Evolutionary conservation across 2,888 invertebrate genomes (phyloP).

Genomic region (Drosophila formosana): DNA sequence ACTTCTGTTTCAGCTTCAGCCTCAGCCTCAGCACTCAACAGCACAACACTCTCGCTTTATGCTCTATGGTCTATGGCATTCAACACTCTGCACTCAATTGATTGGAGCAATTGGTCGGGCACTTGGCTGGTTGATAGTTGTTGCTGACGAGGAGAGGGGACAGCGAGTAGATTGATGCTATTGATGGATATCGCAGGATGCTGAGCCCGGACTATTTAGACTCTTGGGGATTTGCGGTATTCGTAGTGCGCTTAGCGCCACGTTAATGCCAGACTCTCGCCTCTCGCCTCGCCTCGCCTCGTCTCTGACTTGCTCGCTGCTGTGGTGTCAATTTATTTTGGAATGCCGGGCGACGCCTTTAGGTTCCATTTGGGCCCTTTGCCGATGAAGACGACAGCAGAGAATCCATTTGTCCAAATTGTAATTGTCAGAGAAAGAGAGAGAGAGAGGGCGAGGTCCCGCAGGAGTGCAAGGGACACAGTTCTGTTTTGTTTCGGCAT

Average conservation of each 20-base stretch:
- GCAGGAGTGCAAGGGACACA: background rate
- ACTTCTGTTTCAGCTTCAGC: conserved; percentile 1
- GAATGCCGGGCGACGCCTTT: conserved; percentile 23
- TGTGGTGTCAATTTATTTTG: conserved; percentile 61
- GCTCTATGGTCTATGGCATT: conserved; percentile 14
- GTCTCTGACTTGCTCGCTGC: conserved; percentile 10
- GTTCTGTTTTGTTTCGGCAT: conserved; percentile 12
- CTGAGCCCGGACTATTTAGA: conserved; percentile 32
- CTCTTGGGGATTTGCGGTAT: conserved; percentile 55
- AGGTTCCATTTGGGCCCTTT: conserved; percentile 40
- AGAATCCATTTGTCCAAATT: conserved; percentile 66
- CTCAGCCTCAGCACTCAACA: conserved; percentile 34
- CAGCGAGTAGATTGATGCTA: conserved; percentile 50
- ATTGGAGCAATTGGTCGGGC: conserved; percentile 51
- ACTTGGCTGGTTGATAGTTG: conserved; percentile 2
- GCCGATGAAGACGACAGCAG: conserved; percentile 43
- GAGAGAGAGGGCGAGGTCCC: conserved; percentile 10
- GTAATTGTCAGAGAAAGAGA: conserved; percentile 52
- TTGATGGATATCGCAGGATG: conserved; percentile 68
- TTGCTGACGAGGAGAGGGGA: background rate
- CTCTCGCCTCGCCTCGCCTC: background rate
- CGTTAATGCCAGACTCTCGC: conserved; percentile 43
- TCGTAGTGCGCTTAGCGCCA: conserved; percentile 36
- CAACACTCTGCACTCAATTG: conserved; percentile 57
- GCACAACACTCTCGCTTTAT: conserved; percentile 35